A percentile compares a stretch with the other conserved stretches of the same genome.
Conservation (phyloP, 2,113 vertebrate species). For the Triplophysa rosa region DNA sequence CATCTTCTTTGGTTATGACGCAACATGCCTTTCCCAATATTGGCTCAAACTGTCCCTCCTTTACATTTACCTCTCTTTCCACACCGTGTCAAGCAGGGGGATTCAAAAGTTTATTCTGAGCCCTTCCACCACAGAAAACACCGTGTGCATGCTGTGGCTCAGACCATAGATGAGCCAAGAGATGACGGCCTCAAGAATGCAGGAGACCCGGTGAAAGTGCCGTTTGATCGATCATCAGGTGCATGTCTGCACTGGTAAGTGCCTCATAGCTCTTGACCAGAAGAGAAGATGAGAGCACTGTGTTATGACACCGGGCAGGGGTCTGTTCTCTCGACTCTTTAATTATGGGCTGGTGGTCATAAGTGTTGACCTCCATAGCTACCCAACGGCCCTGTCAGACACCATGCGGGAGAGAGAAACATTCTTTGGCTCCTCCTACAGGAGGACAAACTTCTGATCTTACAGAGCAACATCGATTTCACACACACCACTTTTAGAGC, state of each 20-base stretch:
- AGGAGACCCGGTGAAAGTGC: constrained; percentile 63
- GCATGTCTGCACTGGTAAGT: constrained; percentile 69
- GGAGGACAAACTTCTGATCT: not conserved
- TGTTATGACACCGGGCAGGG: constrained; percentile 65
- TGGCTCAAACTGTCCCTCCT: constrained; percentile 58
- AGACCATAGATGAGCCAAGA: constrained; percentile 53
- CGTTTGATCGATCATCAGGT: constrained; percentile 69
- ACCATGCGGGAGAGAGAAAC: constrained; percentile 33
- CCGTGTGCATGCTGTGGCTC: constrained; percentile 36
- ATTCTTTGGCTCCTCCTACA: not conserved
- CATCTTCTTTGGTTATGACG: not conserved
- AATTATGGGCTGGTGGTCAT: constrained; percentile 64
- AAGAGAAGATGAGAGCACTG: constrained; percentile 49
- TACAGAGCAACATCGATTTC: not conserved
- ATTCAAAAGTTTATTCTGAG: constrained; percentile 77
- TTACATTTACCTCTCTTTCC: constrained; percentile 75
- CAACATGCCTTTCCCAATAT: constrained; percentile 64
- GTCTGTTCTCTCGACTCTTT: constrained; percentile 54
- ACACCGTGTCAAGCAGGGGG: constrained; percentile 76
- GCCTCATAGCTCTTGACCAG: constrained; percentile 47
- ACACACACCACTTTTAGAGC: too few relatives aligned
- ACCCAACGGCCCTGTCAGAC: constrained; percentile 59
- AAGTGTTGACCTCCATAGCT: constrained; percentile 59
- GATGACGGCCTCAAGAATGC: constrained; percentile 62
- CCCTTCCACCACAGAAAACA: constrained; percentile 57